Conservation (phyloP, 2,888 invertebrate species). For the Hirtodrosophila alboralis region DNA sequence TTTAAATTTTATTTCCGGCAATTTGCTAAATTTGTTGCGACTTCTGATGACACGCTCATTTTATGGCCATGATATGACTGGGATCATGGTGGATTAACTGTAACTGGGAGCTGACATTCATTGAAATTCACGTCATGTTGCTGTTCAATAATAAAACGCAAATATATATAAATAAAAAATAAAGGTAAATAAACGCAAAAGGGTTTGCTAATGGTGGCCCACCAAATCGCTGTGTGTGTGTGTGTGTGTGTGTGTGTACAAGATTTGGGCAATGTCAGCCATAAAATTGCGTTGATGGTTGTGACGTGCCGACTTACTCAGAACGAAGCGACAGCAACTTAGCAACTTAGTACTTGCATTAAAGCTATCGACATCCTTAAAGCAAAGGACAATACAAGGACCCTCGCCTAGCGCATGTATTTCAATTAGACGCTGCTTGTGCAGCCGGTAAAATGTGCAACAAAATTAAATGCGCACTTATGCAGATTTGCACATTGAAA, state of each 20-base stretch:
- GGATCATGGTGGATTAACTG: background rate
- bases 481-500: slow-evolving; percentile 80
- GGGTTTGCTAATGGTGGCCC: slow-evolving; percentile 73
- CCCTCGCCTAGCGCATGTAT: slow-evolving; percentile 58
- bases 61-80: slow-evolving; percentile 69
- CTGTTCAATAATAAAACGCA: slow-evolving; percentile 79
- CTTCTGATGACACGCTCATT: slow-evolving; percentile 79
- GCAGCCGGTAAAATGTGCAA: slow-evolving; percentile 76
- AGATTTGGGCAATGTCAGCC: slow-evolving; percentile 44
- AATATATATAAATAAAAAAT: slow-evolving; percentile 78
- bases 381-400: slow-evolving; percentile 56
- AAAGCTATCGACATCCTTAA: slow-evolving; percentile 55
- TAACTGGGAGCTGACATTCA: slow-evolving; percentile 64
- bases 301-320: slow-evolving; percentile 52
- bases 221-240: slow-evolving; percentile 11
- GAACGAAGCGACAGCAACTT: too few species aligned
- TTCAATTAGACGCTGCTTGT: slow-evolving; percentile 72
- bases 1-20: slow-evolving; percentile 80
- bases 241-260: slow-evolving; percentile 17
- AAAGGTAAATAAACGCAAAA: slow-evolving; percentile 79
- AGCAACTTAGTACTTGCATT: slow-evolving; percentile 17
- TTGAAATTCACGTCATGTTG: slow-evolving; percentile 76
- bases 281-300: slow-evolving; percentile 70
- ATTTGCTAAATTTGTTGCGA: slow-evolving; percentile 80
- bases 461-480: slow-evolving; percentile 81